These are phyloP conservation scores for Struthidea cinerea DNA, from an alignment of 2,113 vertebrate genomes.

Conservation along the genomic window DNA sequence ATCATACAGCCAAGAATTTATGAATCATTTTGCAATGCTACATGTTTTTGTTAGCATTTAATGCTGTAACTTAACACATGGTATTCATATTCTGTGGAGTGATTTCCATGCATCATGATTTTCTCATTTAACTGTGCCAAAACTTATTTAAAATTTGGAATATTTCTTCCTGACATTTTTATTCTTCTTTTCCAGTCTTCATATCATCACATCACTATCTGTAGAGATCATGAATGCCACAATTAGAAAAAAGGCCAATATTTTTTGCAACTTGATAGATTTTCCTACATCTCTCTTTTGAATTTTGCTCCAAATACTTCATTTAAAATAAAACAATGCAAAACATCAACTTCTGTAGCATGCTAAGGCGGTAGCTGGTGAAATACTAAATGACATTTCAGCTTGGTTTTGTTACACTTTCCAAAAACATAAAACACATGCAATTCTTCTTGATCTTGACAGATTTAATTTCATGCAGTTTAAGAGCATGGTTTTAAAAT, in stretches of 20 bases:
- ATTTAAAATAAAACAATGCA: neutral
- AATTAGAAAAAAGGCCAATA: neutral
- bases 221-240: neutral
- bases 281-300: neutral
- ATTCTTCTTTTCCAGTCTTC: neutral
- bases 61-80: neutral
- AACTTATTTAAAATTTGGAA: slow-evolving; percentile 15
- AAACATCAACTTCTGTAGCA: neutral
- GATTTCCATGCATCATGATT: neutral
- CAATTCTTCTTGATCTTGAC: neutral
- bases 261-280: neutral
- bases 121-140: slow-evolving; percentile 26
- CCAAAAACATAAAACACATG: neutral
- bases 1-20: neutral
- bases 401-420: neutral
- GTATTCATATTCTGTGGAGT: neutral
- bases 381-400: neutral
- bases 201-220: neutral
- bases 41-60: slow-evolving; percentile 6
- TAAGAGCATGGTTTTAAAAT: neutral
- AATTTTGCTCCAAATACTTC: neutral
- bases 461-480: neutral
- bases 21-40: neutral
- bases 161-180: slow-evolving; percentile 27
- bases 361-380: neutral